Conservation (phyloP, 2,113 vertebrate genomes). For the Solenodon paradoxus region DNA sequence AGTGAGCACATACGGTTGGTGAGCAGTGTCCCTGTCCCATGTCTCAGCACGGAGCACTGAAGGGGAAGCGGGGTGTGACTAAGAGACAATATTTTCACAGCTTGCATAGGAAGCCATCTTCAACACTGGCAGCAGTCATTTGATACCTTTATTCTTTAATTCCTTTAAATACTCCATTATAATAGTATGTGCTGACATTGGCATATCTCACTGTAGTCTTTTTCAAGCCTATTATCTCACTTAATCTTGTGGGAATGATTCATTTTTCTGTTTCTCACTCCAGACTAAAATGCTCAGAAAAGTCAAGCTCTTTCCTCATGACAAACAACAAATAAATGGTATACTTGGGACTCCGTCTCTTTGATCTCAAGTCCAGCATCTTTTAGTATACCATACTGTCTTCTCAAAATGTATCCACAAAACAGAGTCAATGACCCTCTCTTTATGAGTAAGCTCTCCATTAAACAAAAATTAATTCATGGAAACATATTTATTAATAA, state of each 20-base stretch:
- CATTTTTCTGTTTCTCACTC: not conserved
- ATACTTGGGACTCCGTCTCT: not conserved
- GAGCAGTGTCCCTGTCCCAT: not conserved
- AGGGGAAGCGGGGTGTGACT: not conserved
- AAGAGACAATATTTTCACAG: not conserved
- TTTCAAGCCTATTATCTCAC: not conserved
- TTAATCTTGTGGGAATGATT: not conserved
- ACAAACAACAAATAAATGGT: not conserved
- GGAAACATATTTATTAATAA: not conserved
- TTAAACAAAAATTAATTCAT: conserved; percentile 8
- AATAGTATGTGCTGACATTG: not conserved
- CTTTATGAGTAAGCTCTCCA: not conserved
- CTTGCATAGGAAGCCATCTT: not conserved
- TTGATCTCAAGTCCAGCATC: not conserved
- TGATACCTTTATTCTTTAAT: not conserved
- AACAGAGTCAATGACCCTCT: not conserved
- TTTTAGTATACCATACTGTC: not conserved
- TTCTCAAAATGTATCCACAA: not conserved
- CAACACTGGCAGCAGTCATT: not conserved
- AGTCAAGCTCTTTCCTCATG: not conserved
- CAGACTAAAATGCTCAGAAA: not conserved
- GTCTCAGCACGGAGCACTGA: not conserved
- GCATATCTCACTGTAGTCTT: not conserved
- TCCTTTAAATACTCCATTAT: not conserved
- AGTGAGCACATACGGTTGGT: no score